A percentile compares a stretch with the other conserved stretches of the same genome.
These are phyloP conservation scores for Gryllus bimaculatus DNA, from an alignment of 1,140 invertebrate genomes.

Conservation along the genomic window DNA sequence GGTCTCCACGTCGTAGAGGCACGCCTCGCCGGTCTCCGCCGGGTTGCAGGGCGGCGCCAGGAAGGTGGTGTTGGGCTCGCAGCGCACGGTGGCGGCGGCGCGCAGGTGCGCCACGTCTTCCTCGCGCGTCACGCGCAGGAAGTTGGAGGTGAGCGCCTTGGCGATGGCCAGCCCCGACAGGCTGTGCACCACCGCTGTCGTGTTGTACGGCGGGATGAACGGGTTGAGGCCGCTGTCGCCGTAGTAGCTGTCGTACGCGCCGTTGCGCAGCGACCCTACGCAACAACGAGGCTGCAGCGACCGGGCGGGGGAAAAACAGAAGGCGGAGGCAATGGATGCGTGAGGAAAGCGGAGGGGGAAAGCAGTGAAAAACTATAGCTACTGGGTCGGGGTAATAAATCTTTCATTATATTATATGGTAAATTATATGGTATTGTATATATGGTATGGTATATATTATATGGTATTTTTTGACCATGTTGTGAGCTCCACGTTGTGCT, in stretches of 20 bases:
- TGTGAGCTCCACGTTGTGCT: too few species aligned
- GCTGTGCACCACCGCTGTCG: constrained; percentile 7
- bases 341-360: too few species aligned
- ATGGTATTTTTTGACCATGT: too few species aligned
- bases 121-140: not conserved
- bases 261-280: not conserved
- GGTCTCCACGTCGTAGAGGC: constrained; percentile 51
- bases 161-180: constrained; percentile 7
- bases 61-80: not conserved
- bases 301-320: too few species aligned
- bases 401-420: too few species aligned
- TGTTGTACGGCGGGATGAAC: constrained; percentile 8
- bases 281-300: too few species aligned
- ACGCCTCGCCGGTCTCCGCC: constrained; percentile 33
- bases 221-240: not conserved
- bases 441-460: too few species aligned
- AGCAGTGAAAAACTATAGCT: too few species aligned
- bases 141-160: constrained; percentile 5
- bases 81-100: not conserved
- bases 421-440: too few species aligned
- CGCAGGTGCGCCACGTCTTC: constrained; percentile 8
- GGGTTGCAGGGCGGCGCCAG: constrained; percentile 5
- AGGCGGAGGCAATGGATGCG: too few species aligned
- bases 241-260: constrained; percentile 9
- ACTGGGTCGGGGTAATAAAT: too few species aligned